Base-by-base conservation (phyloP, 2,797 vertebrate genomes). In the Melanogrammus aeglefinus region DNA sequence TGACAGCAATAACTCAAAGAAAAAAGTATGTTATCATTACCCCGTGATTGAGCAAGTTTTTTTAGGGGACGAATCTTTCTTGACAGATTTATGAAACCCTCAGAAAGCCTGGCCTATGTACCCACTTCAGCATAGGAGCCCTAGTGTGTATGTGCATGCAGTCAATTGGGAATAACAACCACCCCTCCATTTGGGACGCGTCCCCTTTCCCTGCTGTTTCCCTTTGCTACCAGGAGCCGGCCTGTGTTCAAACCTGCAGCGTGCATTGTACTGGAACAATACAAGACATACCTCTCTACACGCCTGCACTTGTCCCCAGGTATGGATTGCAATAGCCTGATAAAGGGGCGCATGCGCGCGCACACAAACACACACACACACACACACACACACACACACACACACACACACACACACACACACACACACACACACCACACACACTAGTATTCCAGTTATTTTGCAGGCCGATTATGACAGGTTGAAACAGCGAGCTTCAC, bases 241-340 rank as follows among this genome's bases (percentile, higher is more conserved):
- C 10, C 24, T 71, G 75, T 84, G 88, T 87, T 80, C 74, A 10
- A 78, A 90, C 90, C 88, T 12, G 86, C 75, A 76, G 8, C 0
- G 57, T 72, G 70, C 24, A n/a, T 73, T 75, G 71, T 70, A 82
- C 70, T 86, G 74, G 47, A 76, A 78, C 73, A 82, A 76, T 38
- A 36, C 75, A 51, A 78, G 18, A 38, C 84, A 86, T 87, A 85
- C 86, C 80, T 85, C 79, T 69, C 36, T 73, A 77, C 88, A 86
- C 36, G 84, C 81, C 87, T 82, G 86, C 87, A 90, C 87, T 81
- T 76, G 89, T 74, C 78, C 76, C 69, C 35, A 83, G 75, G 86
- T 81, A 76, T 78, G 66, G 21, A 77, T 80, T 70, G 73, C 78
- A 70, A 76, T 27, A 76, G 12, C 36, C 41, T 76, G 18, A 66